phyloP scores from a whole-genome alignment of 2,113 vertebrate species.

The Larimichthys polyactis region DNA sequence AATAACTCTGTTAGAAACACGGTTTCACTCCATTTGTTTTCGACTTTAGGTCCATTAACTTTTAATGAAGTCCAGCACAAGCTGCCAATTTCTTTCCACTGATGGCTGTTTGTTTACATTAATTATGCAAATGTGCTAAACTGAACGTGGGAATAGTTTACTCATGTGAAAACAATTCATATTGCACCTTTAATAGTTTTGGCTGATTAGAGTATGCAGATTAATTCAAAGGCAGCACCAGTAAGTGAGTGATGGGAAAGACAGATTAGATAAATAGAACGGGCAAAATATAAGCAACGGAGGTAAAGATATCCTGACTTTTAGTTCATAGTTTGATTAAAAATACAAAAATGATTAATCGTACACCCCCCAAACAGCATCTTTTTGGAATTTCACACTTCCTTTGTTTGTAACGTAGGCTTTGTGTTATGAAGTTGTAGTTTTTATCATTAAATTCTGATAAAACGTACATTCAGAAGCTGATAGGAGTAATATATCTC shows the following conservation, averaged over 20 bases:
- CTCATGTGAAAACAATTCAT: slow-evolving; percentile 38
- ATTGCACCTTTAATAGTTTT: slow-evolving; percentile 13
- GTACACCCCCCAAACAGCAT: not conserved
- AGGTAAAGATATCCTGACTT: not conserved
- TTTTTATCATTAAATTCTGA: no score
- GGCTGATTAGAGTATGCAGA: slow-evolving; percentile 14
- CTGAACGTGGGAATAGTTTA: slow-evolving; percentile 28
- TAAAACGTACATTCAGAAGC: no score
- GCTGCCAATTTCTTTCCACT: slow-evolving; percentile 27
- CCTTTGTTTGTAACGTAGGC: not conserved
- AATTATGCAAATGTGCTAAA: slow-evolving; percentile 47
- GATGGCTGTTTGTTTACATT: slow-evolving; percentile 32
- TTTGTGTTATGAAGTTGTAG: no score
- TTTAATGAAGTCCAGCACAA: slow-evolving; percentile 19
- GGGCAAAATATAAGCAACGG: not conserved
- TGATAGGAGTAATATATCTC: no score
- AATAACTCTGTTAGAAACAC: not conserved
- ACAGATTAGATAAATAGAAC: not conserved
- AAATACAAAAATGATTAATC: not conserved
- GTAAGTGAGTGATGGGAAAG: no score
- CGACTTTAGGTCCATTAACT: not conserved
- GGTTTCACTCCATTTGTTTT: not conserved
- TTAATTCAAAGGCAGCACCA: not conserved
- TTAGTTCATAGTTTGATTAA: not conserved
- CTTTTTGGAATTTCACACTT: not conserved